Conservation (phyloP, 2,888 invertebrate genomes). For the Nomada ruficornis region DNA sequence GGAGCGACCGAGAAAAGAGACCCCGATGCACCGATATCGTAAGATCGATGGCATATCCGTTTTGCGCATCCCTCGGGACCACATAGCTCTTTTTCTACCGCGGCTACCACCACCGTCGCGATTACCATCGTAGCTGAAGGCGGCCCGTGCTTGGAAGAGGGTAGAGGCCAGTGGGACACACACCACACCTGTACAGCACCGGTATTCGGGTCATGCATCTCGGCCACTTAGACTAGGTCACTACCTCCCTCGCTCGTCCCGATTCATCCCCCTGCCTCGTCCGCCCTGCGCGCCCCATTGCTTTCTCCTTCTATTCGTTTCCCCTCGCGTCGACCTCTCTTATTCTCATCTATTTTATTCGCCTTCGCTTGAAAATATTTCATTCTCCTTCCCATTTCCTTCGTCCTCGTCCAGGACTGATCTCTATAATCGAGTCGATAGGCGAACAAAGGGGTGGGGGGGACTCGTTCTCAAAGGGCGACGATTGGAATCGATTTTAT, state of each 20-base stretch:
- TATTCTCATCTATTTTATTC: slow-evolving; percentile 16
- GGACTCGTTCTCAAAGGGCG: not conserved
- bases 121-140: slow-evolving; percentile 44
- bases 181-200: slow-evolving; percentile 78
- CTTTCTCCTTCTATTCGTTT: slow-evolving; percentile 1
- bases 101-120: slow-evolving; percentile 2
- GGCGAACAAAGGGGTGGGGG: slow-evolving; percentile 11
- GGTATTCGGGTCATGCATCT: slow-evolving; percentile 83
- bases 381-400: not conserved
- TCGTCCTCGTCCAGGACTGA: not conserved
- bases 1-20: slow-evolving; percentile 20
- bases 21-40: slow-evolving; percentile 49
- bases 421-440: slow-evolving; percentile 10
- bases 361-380: slow-evolving; percentile 25
- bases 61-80: slow-evolving; percentile 61
- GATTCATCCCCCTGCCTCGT: slow-evolving; percentile 46
- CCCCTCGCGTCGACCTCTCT: slow-evolving; percentile 5
- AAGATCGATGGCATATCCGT: slow-evolving; percentile 63
- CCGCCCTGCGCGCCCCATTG: not conserved
- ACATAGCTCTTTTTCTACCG: slow-evolving; percentile 51
- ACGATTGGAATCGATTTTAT: slow-evolving; percentile 41
- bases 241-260: slow-evolving; percentile 74
- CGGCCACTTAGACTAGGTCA: slow-evolving; percentile 83
- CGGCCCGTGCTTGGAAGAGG: slow-evolving; percentile 64
- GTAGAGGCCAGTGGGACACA: slow-evolving; percentile 81